A percentile compares a stretch with the other conserved stretches of the same genome.
These are phyloP conservation scores for Anthopleura xanthogrammica DNA, from an alignment of 92 coral and sea anemone genomes.

Conservation along the genomic window DNA sequence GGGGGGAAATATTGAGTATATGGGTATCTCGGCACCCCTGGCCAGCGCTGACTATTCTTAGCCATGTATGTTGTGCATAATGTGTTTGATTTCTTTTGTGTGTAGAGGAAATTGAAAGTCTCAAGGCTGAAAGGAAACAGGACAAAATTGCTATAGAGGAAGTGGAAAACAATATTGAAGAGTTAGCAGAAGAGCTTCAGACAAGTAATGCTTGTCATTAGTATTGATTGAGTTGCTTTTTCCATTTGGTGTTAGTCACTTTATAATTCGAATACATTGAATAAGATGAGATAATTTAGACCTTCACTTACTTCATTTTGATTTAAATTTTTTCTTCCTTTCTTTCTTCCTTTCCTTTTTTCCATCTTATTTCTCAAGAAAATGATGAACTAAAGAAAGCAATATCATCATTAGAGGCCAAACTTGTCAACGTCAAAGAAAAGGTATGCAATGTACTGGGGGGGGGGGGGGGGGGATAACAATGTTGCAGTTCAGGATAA, in stretches of 20 bases:
- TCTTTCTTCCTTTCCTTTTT: not conserved
- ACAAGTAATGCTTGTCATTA: constrained; percentile 33
- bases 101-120: constrained; percentile 33
- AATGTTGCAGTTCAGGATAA: too few relatives aligned
- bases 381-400: constrained; percentile 53
- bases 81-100: not conserved
- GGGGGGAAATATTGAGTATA: too few relatives aligned
- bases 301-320: not conserved
- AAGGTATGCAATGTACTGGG: constrained; percentile 36
- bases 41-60: too few relatives aligned
- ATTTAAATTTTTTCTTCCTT: not conserved
- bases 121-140: constrained; percentile 46
- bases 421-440: constrained; percentile 45
- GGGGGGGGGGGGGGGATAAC: not conserved
- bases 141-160: constrained; percentile 54
- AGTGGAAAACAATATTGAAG: constrained; percentile 52
- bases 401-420: constrained; percentile 60
- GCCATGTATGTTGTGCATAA: not conserved
- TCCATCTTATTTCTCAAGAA: constrained; percentile 33
- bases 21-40: too few relatives aligned
- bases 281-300: too few relatives aligned
- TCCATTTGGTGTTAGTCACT: too few relatives aligned
- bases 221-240: too few relatives aligned
- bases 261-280: too few relatives aligned
- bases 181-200: constrained; percentile 59